Conservation (phyloP, 2,888 invertebrate genomes). For the Athrips mouffetella region DNA sequence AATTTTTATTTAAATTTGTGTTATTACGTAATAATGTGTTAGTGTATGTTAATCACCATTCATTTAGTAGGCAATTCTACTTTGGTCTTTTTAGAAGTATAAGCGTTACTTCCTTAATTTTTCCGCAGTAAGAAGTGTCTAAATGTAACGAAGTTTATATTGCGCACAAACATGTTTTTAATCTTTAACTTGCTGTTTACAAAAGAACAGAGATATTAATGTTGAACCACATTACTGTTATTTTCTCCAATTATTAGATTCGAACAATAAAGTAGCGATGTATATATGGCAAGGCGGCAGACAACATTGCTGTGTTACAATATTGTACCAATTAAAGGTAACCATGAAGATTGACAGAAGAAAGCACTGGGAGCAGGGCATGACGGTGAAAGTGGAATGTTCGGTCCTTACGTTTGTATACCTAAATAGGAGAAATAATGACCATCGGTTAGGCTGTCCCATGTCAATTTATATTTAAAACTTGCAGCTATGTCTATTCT, state of each 20-base stretch:
- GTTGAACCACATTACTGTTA: not conserved
- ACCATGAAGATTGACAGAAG: constrained; percentile 59
- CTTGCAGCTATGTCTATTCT: constrained; percentile 21
- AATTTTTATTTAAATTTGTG: too few relatives aligned
- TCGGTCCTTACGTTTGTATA: constrained; percentile 41
- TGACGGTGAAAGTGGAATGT: constrained; percentile 55
- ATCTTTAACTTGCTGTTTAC: too few relatives aligned
- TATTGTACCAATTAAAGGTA: constrained; percentile 58
- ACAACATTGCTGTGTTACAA: constrained; percentile 33
- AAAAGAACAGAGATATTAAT: too few relatives aligned
- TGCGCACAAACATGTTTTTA: not conserved
- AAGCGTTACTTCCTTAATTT: too few relatives aligned
- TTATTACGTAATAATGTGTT: too few relatives aligned
- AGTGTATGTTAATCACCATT: too few relatives aligned
- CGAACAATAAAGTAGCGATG: constrained; percentile 17
- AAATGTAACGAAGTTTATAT: not conserved
- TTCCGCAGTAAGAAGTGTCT: not conserved
- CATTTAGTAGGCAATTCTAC: too few relatives aligned
- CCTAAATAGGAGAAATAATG: constrained; percentile 43
- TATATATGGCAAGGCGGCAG: constrained; percentile 20
- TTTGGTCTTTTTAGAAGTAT: too few relatives aligned
- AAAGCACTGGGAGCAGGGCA: constrained; percentile 51
- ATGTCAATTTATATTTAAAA: constrained; percentile 39
- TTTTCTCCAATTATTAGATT: not conserved
- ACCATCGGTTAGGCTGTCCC: constrained; percentile 32